These are phyloP conservation scores for Coracias cyanogaster DNA, from an alignment of 2,797 vertebrate species.

Conservation along the genomic window DNA sequence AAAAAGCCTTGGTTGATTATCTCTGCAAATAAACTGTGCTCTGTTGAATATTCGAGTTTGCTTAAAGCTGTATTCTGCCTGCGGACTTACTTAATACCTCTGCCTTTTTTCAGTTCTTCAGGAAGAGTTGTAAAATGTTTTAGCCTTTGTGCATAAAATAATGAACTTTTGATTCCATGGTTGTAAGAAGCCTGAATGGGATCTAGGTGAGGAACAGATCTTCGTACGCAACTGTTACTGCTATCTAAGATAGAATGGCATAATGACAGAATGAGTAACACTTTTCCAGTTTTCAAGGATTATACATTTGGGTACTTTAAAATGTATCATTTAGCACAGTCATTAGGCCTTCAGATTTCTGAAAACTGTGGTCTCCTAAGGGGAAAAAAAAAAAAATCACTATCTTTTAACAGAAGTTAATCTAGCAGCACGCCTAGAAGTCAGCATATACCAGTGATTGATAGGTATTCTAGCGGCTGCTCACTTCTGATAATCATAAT, in stretches of 20 bases:
- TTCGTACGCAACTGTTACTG: neutral
- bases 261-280: neutral
- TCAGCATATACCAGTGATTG: neutral
- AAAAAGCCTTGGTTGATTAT: slow-evolving; percentile 54
- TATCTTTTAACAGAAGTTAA: neutral
- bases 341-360: neutral
- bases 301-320: neutral
- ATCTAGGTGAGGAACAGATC: rapidly evolving
- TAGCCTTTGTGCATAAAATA: neutral
- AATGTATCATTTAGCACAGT: neutral
- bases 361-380: neutral
- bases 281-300: neutral
- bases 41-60: slow-evolving; percentile 37
- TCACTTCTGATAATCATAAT: neutral
- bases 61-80: slow-evolving; percentile 5
- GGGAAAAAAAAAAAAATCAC: neutral
- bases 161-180: neutral
- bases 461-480: neutral
- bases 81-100: neutral
- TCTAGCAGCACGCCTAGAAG: neutral
- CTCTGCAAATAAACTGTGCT: slow-evolving; percentile 51
- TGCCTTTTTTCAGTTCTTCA: neutral
- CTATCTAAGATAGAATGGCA: neutral
- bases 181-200: neutral
- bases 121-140: neutral